Conservation (phyloP, 1,140 invertebrate species). For the Hypothenemus hampei region DNA sequence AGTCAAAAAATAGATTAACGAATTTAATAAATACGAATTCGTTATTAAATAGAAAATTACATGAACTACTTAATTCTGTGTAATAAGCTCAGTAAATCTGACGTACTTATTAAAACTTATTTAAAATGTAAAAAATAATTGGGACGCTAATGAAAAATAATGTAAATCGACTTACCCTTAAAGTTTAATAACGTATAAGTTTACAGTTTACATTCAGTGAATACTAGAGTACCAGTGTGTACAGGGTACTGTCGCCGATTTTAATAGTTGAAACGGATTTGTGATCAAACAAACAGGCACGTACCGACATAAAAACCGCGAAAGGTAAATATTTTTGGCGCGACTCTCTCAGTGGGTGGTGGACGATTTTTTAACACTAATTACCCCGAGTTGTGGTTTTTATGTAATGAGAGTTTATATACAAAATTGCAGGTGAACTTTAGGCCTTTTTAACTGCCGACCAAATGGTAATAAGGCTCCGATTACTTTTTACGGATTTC, state of each 20-base stretch:
- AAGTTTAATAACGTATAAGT: constrained; percentile 14
- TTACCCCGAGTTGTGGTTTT: constrained; percentile 3
- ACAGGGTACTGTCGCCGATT: constrained; percentile 13
- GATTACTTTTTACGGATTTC: neutral
- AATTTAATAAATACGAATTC: too few species aligned
- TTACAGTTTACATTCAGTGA: constrained; percentile 15
- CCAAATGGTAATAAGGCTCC: neutral
- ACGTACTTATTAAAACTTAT: too few species aligned
- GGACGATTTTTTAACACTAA: constrained; percentile 9
- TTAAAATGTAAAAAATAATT: too few species aligned
- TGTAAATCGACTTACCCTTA: constrained; percentile 20
- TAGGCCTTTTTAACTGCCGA: constrained; percentile 6
- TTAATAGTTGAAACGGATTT: constrained; percentile 19
- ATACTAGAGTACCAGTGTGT: too few species aligned
- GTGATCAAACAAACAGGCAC: constrained; percentile 9
- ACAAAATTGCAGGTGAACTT: constrained; percentile 13
- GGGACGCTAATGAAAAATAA: neutral
- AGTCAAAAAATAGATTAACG: too few species aligned
- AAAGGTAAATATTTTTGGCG: constrained; percentile 16
- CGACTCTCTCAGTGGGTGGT: constrained; percentile 12
- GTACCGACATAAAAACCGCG: constrained; percentile 7
- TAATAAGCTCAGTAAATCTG: too few species aligned
- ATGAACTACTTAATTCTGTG: too few species aligned
- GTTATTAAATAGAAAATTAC: too few species aligned
- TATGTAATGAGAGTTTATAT: constrained; percentile 6